phyloP scores from a whole-genome alignment of 2,113 vertebrate species.

The Gambusia holbrooki region DNA sequence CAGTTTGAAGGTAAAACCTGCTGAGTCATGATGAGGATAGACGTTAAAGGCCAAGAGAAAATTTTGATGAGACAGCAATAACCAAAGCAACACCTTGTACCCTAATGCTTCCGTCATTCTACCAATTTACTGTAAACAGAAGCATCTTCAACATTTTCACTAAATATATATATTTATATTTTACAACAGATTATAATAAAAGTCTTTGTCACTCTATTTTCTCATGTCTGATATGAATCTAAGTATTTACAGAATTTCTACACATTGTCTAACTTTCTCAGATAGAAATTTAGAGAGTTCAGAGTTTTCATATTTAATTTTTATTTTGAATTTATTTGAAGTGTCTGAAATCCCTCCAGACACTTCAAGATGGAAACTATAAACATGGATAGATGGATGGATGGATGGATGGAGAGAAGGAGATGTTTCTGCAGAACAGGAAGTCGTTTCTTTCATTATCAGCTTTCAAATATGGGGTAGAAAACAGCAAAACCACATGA shows the following conservation, averaged over 20 bases:
- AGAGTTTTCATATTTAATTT: too few species aligned
- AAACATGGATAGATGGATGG: neutral
- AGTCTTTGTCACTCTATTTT: neutral
- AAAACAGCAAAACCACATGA: too few species aligned
- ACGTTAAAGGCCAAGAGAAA: constrained; percentile 17
- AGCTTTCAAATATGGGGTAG: too few species aligned
- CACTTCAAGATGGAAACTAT: neutral
- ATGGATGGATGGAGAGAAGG: too few species aligned
- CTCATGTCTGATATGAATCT: neutral
- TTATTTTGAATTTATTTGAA: neutral
- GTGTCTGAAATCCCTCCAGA: neutral
- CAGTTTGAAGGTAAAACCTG: constrained; percentile 51
- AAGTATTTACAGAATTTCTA: too few species aligned
- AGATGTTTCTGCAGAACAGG: too few species aligned
- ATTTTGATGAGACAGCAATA: constrained; percentile 51
- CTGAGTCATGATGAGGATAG: constrained; percentile 56
- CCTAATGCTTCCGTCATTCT: neutral
- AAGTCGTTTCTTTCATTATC: too few species aligned
- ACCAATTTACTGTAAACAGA: neutral
- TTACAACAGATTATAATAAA: neutral
- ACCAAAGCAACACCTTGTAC: neutral
- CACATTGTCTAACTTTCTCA: neutral
- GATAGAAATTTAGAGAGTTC: neutral
- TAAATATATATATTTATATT: neutral
- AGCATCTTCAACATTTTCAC: neutral